phyloP scores from a whole-genome alignment of 2,888 invertebrate species.

The Trilocha varians region DNA sequence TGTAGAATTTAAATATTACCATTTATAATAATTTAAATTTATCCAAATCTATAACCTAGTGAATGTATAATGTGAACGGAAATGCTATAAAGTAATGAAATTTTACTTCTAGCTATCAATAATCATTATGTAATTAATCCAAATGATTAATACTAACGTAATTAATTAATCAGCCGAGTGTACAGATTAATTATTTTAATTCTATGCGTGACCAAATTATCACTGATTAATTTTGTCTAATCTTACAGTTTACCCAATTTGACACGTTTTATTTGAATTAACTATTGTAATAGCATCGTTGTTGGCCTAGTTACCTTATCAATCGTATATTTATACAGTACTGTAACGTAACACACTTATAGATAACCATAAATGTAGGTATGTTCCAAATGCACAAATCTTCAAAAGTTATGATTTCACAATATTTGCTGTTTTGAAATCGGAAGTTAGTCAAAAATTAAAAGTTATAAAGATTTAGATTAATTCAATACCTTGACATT shows the following conservation, averaged over 20 bases:
- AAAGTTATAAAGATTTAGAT: too few species aligned
- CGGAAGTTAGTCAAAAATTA: too few species aligned
- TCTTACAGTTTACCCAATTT: not conserved
- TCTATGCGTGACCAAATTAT: constrained; percentile 38
- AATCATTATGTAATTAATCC: too few species aligned
- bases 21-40: too few species aligned
- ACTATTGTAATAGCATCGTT: not conserved
- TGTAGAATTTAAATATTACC: not conserved
- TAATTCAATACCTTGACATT: too few species aligned
- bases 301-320: not conserved
- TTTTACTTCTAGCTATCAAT: too few species aligned
- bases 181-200: constrained; percentile 23
- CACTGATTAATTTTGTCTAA: constrained; percentile 17
- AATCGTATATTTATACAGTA: not conserved
- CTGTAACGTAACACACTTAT: not conserved
- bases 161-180: not conserved
- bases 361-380: not conserved
- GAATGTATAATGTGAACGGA: too few species aligned
- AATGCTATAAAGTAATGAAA: too few species aligned
- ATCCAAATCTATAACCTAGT: too few species aligned
- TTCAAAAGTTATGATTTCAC: not conserved
- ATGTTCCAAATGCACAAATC: not conserved
- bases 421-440: too few species aligned
- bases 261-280: not conserved
- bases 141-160: not conserved